Base-by-base conservation (phyloP, 2,888 invertebrate genomes). In the Pemphredon lugubris region DNA sequence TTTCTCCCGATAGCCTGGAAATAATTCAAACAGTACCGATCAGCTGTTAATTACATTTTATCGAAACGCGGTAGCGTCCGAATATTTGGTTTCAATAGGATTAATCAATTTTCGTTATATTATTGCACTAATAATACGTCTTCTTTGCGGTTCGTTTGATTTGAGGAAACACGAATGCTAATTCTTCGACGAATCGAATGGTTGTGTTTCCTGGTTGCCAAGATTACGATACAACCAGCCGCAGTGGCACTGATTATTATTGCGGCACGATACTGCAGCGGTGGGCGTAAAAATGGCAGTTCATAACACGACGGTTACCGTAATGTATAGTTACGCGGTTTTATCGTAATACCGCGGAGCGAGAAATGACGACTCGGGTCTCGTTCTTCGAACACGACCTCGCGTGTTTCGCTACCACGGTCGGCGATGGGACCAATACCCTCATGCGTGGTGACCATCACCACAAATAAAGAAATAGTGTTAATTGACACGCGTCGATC, bases 371-470 rank as follows among this genome's bases (percentile, higher is more conserved):
- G 40, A 48, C n/a, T 30, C 32, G 21, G n/a, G 65, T 53, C 71
- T 57, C 68, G 68, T 74, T 74, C 73, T 55, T 64, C 73, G 68
- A 74, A 73, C 73, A 50, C 60, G 14, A 39, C 32, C 59, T 47
- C 58, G 42, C 63, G 63, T 63, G 77, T 48, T 42, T 37, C n/a
- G 45, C 47, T 54, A 42, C 26, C 47, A 47, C 21, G 48, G 34
- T 40, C 48, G 32, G 58, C 21, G 59, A 69, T 47, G 68, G 64
- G 64, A 55, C 68, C 64, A 69, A 59, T 65, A 69, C 54, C 55
- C 70, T 42, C 63, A 57, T 71, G 66, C 57, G 64, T 69, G 69
- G 64, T 51, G 37, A 30, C 30, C 7, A 30, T 6, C 9, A 30
- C 30, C 9, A 9, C 9, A 9, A 30, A 9, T 9, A 30, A 30